Conservation (phyloP, 2,113 vertebrate genomes). For the Mustelus asterias region DNA sequence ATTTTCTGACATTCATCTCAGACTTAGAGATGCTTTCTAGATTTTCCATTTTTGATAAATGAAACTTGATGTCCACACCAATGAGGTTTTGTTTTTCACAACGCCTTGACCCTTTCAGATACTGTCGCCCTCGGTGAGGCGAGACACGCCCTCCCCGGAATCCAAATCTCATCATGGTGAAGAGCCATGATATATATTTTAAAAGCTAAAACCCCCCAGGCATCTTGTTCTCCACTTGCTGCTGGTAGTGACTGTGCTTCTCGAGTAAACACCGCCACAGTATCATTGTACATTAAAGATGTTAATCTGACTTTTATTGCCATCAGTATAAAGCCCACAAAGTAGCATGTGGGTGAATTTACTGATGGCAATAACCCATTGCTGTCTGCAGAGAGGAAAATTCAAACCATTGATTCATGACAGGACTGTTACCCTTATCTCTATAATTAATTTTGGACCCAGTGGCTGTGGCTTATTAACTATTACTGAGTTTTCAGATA, state of each 20-base stretch:
- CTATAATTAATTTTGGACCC: constrained; percentile 28
- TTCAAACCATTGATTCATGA: background rate
- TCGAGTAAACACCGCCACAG: background rate
- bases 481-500: background rate
- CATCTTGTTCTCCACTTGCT: background rate
- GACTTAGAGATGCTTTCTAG: too few relatives aligned
- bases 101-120: background rate
- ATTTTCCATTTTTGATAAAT: background rate
- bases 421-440: background rate
- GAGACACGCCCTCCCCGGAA: background rate
- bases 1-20: too few relatives aligned
- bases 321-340: constrained; percentile 4
- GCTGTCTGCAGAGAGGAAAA: background rate
- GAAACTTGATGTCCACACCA: background rate
- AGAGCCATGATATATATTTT: background rate
- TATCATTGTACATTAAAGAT: background rate
- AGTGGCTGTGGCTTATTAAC: background rate
- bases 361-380: constrained; percentile 1
- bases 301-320: background rate
- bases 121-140: background rate
- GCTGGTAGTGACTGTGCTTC: background rate
- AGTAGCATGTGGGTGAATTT: background rate
- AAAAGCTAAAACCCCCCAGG: background rate
- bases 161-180: background rate
- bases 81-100: background rate